These are phyloP conservation scores for Hystrix brachyura DNA, from an alignment of 2,113 vertebrate genomes.

Conservation along the genomic window DNA sequence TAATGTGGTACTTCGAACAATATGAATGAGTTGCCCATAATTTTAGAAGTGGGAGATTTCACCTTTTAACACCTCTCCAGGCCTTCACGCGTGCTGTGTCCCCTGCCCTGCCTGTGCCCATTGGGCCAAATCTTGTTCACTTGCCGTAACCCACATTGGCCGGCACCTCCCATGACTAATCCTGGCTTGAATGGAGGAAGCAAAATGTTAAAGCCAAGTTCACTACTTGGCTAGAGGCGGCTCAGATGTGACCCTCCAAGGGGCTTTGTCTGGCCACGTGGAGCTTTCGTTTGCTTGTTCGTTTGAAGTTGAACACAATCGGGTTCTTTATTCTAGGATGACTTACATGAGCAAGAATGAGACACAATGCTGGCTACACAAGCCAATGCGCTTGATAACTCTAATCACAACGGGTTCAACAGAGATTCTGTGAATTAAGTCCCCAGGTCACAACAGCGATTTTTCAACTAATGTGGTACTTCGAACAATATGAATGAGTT, in stretches of 20 bases:
- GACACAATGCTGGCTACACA: neutral
- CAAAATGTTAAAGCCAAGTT: neutral
- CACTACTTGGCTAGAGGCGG: rapidly evolving
- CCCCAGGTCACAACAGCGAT: neutral
- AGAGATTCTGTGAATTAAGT: too few relatives aligned
- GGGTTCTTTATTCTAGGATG: neutral
- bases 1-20: neutral
- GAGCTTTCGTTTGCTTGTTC: neutral
- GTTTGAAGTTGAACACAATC: neutral
- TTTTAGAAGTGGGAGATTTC: neutral
- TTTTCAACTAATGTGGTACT: neutral
- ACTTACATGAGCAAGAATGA: neutral
- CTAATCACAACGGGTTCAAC: neutral
- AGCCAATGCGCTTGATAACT: neutral
- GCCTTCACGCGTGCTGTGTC: too few relatives aligned
- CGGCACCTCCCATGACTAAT: neutral
- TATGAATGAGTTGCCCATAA: neutral
- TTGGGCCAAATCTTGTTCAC: neutral
- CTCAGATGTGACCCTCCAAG: neutral
- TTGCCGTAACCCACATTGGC: neutral
- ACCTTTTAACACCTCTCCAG: too few relatives aligned
- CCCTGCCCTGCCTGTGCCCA: neutral
- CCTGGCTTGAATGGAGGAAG: neutral
- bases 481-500: neutral
- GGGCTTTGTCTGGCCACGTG: rapidly evolving